Conservation (phyloP, 2,888 invertebrate species). For the Acanthosepion lycidas region DNA sequence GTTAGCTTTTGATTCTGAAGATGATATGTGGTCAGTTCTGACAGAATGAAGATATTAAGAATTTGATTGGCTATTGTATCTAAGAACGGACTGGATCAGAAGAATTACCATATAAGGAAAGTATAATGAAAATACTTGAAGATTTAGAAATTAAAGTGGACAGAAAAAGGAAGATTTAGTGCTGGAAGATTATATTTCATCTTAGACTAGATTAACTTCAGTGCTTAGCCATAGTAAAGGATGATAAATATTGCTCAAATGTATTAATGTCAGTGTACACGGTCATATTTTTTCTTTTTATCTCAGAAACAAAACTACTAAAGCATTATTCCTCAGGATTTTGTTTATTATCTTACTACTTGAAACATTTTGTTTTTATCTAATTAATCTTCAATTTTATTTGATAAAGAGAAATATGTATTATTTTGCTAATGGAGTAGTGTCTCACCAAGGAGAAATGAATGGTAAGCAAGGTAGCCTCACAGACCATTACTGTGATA, state of each 20-base stretch:
- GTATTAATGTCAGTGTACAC: background rate
- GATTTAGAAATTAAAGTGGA: slow-evolving; percentile 33
- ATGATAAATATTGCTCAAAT: slow-evolving; percentile 8
- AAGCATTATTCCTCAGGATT: background rate
- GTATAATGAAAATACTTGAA: slow-evolving; percentile 33
- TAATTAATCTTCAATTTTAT: background rate
- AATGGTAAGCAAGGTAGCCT: too few species aligned
- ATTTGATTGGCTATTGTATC: slow-evolving; percentile 9
- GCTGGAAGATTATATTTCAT: slow-evolving; percentile 20
- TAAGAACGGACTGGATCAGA: background rate
- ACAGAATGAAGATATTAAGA: slow-evolving; percentile 21
- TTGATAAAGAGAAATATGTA: background rate
- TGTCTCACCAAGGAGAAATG: background rate
- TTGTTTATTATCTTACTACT: background rate
- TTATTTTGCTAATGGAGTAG: background rate
- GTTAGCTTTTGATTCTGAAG: slow-evolving; percentile 33
- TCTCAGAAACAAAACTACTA: background rate
- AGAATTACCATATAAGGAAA: slow-evolving; percentile 33
- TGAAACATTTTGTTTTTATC: background rate
- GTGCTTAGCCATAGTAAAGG: background rate
- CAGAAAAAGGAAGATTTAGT: slow-evolving; percentile 33
- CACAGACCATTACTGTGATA: too few species aligned
- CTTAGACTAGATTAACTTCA: background rate
- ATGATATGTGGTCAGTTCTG: background rate
- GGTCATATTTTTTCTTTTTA: background rate